These are phyloP conservation scores for Gadopsis marmoratus DNA, from an alignment of 2,797 vertebrate genomes.

Conservation along the genomic window DNA sequence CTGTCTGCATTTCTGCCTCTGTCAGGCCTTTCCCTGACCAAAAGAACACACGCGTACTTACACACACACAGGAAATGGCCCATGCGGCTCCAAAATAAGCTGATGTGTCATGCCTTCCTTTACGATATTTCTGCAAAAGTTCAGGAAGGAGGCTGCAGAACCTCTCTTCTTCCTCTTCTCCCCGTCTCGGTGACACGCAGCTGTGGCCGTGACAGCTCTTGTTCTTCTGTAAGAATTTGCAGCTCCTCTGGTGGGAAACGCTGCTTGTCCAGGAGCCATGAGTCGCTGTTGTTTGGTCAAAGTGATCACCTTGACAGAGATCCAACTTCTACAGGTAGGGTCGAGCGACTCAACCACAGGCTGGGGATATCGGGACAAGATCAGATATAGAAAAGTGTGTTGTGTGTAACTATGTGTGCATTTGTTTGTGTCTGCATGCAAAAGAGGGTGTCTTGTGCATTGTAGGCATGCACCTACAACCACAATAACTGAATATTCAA, in stretches of 20 bases:
- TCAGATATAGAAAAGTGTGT: conserved; percentile 17
- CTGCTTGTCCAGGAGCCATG: conserved; percentile 75
- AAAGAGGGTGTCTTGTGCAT: background rate
- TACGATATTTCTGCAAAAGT: conserved; percentile 79
- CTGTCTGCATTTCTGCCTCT: conserved; percentile 80
- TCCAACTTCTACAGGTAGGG: conserved; percentile 86
- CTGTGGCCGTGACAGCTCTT: conserved; percentile 59
- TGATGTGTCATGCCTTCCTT: conserved; percentile 91
- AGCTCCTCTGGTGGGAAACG: conserved; percentile 60
- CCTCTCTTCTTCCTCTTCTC: conserved; percentile 62
- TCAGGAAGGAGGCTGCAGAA: conserved; percentile 67
- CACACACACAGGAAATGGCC: conserved; percentile 76
- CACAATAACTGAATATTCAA: conserved; percentile 44
- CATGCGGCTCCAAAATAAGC: conserved; percentile 81
- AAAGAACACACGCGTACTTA: conserved; percentile 49
- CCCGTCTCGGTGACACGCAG: conserved; percentile 62
- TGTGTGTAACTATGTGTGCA: conserved; percentile 13
- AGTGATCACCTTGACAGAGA: conserved; percentile 86
- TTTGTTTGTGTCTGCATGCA: conserved; percentile 48
- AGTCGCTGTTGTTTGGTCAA: conserved; percentile 84
- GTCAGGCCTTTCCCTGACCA: conserved; percentile 82
- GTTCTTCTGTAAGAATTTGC: conserved; percentile 55
- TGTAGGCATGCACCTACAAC: conserved; percentile 22
- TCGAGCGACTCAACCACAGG: conserved; percentile 5
- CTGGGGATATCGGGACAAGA: background rate